Conservation (phyloP, 2,113 vertebrate genomes). For the Istiophorus platypterus region DNA sequence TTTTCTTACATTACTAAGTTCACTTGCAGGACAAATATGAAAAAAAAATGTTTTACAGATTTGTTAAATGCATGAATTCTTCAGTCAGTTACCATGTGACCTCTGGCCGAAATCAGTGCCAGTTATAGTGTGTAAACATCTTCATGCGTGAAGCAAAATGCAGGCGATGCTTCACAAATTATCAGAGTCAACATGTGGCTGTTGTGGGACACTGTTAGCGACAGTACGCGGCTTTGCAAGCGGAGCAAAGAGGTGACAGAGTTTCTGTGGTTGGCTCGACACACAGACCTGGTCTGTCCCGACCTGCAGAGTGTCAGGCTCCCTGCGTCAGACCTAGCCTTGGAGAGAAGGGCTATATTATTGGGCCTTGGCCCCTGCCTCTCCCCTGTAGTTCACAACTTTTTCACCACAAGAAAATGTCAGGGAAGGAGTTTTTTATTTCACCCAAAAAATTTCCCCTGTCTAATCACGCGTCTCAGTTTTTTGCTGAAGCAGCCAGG, state of each 20-base stretch:
- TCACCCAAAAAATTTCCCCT: slow-evolving; percentile 53
- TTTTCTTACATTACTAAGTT: no score
- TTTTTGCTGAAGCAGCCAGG: slow-evolving; percentile 59
- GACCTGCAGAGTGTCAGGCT: slow-evolving; percentile 53
- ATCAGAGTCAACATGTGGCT: slow-evolving; percentile 55
- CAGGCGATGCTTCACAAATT: slow-evolving; percentile 58
- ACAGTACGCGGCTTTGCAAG: slow-evolving; percentile 69
- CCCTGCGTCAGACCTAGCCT: slow-evolving; percentile 81
- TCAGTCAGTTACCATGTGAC: not conserved
- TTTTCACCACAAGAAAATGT: slow-evolving; percentile 73
- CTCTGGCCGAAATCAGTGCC: not conserved
- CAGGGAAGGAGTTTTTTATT: slow-evolving; percentile 62
- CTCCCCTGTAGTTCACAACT: slow-evolving; percentile 74
- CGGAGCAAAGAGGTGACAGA: slow-evolving; percentile 71
- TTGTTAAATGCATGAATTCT: not conserved
- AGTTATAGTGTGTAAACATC: slow-evolving; percentile 19
- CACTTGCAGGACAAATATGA: slow-evolving; percentile 1
- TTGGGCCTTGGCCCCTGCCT: slow-evolving; percentile 69
- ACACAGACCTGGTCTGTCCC: slow-evolving; percentile 81
- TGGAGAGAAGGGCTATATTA: slow-evolving; percentile 82
- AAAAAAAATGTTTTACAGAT: not conserved
- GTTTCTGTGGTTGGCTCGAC: slow-evolving; percentile 77
- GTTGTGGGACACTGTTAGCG: slow-evolving; percentile 54
- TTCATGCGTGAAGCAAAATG: slow-evolving; percentile 48
- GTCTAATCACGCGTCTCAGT: slow-evolving; percentile 67